phyloP scores from a whole-genome alignment of 1,140 invertebrate genomes.

The Xylocopa sonorina region DNA sequence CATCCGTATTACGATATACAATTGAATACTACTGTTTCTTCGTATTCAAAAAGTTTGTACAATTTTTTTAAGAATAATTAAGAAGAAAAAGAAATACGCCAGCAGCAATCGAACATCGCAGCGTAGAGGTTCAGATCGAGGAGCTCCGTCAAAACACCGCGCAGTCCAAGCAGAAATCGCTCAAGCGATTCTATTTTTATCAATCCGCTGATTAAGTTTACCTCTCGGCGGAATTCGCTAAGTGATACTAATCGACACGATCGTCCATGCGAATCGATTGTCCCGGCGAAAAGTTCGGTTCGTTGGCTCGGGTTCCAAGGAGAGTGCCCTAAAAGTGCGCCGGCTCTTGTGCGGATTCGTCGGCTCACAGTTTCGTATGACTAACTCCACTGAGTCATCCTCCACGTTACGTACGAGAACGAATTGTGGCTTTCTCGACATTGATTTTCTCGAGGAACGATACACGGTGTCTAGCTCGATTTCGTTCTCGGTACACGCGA shows the following conservation, averaged over 20 bases:
- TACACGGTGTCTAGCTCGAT: neutral
- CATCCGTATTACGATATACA: too few species aligned
- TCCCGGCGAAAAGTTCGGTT: conserved; percentile 43
- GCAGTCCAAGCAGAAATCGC: conserved; percentile 6
- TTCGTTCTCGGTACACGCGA: neutral
- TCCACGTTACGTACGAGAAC: conserved; percentile 29
- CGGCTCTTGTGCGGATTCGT: conserved; percentile 69
- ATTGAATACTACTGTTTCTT: too few species aligned
- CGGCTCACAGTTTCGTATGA: conserved; percentile 68
- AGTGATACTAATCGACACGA: conserved; percentile 52
- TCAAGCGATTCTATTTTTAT: conserved; percentile 18
- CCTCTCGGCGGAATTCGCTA: conserved; percentile 31
- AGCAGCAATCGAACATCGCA: too few species aligned
- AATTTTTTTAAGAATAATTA: too few species aligned
- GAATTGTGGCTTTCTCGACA: conserved; percentile 20
- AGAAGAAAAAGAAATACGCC: too few species aligned
- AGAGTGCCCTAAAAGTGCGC: conserved; percentile 70
- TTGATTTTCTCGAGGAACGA: neutral
- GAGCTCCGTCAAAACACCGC: neutral
- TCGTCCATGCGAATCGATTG: conserved; percentile 58
- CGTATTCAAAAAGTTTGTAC: too few species aligned
- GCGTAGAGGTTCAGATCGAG: neutral
- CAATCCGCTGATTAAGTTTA: conserved; percentile 35
- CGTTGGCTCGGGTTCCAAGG: conserved; percentile 55
- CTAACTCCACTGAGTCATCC: conserved; percentile 65